Base-by-base conservation (phyloP, 1,140 invertebrate species). In the Leptonema lineaticorne region DNA sequence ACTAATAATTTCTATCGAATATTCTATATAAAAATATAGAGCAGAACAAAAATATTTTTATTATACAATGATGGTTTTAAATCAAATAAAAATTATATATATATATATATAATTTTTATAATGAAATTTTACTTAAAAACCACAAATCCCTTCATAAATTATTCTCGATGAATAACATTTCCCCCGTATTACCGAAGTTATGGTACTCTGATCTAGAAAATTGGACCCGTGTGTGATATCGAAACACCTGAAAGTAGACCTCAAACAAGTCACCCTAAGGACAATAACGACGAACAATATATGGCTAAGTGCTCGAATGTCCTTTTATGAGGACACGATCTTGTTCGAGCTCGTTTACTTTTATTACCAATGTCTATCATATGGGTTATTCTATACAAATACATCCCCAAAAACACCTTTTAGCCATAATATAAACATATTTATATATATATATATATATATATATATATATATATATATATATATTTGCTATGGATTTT, bases 171-270 rank as follows among this genome's bases (percentile, higher is more conserved):
- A 33, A 33, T 14, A n/a, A n/a, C n/a, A 41, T 41, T 16, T 16
- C 37, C 37, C 9, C 11, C 37, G 37, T 4, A 9, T 9, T 16
- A 11, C 11, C 9, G 37, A 11, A 41, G 37, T 16, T 9, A 22
- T 2, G 24, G 48, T 20, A 4, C 48, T 20, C 18, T 16, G 24
- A 59, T 59, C 57, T 16, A 11, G 8, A 16, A 18, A 18, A 59
- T 59, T 18, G 57, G 11, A 37, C 57, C 57, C 57, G 14, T n/a
- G 57, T 18, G 57, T 59, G 57, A 37, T 29, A 59, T 59, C 57
- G 28, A 33, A 9, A 24, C 27, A 59, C 30, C 30, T 30, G 30
- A 30, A 11, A 28, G n/a, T n/a, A 16, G 57, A 33, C 26, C 53
- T 14, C 3, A 57, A 28, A 5, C 2, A n/a, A 9, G 24, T 16